Base-by-base conservation (phyloP, 2,888 invertebrate species). In the Amphipyra berbera region DNA sequence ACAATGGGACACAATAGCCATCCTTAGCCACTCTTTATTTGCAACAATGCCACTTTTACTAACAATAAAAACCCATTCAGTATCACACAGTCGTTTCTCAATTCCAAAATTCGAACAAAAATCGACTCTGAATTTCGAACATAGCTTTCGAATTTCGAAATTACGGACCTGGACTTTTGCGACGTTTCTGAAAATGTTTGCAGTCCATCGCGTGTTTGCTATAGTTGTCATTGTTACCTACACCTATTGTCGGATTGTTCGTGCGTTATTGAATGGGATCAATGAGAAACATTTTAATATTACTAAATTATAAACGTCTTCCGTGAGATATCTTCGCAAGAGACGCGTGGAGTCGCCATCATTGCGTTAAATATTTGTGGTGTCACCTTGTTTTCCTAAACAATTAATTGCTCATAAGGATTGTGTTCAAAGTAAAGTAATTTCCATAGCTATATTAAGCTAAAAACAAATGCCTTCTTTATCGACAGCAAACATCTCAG, bases 231-330 rank as follows among this genome's bases (percentile, higher is more conserved):
- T 95, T 94, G 95, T 95, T 94, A 93, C 89, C 87, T 92, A 93
- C 84, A 92, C 93, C 91, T 85, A 93, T 95, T 94, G 94, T 95
- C 79, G 73, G 75, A 92, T 94, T 95, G 94, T 94, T 93, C 89
- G 82, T 79, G 73, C 79, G 85, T 92, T 92, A 94, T 93, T 87
- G 83, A 82, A 78, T 73, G 76, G 83, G 87, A 93, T 94, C 93
- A 92, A 94, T 94, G 93, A 85, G 93, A 94, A 94, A 94, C 94
- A 94, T 94, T 94, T 94, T 95, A 95, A 95, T 95, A 94, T 94
- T 92, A 90, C 91, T 90, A 93, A 94, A 94, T 94, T 94, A 94
- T 94, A 91, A 92, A 93, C 88, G 93, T 94, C 93, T 94, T 94
- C 93, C 93, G 92, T 88, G 86, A 87, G 77, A 81, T 82, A 79